These are phyloP conservation scores for Drosophila dives DNA, from an alignment of 2,888 invertebrate species.

Conservation along the genomic window DNA sequence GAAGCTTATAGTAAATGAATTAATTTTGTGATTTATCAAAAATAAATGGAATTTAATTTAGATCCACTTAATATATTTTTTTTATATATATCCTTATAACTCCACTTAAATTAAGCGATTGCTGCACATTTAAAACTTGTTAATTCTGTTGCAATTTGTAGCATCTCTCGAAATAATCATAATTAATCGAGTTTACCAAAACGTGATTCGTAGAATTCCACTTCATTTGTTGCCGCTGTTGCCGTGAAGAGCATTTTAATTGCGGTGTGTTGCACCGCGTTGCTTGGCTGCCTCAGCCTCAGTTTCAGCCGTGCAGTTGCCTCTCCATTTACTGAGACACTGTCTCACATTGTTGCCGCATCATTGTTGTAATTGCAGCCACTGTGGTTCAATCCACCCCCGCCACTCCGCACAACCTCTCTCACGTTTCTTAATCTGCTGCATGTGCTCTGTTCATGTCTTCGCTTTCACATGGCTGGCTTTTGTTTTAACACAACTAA, in stretches of 20 bases:
- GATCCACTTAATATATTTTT: too few relatives aligned
- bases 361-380: slow-evolving; percentile 75
- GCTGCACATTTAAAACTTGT: neutral
- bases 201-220: slow-evolving; percentile 3
- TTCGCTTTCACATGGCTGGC: slow-evolving; percentile 70
- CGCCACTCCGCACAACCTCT: neutral
- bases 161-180: neutral
- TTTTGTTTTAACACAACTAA: slow-evolving; percentile 80
- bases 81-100: too few relatives aligned
- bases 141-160: neutral
- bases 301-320: slow-evolving; percentile 16
- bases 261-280: slow-evolving; percentile 22
- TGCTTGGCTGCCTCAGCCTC: neutral
- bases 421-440: slow-evolving; percentile 26
- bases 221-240: slow-evolving; percentile 4
- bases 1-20: slow-evolving; percentile 1
- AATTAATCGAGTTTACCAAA: neutral
- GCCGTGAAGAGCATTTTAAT: slow-evolving; percentile 30
- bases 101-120: too few relatives aligned
- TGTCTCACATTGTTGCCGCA: slow-evolving; percentile 68
- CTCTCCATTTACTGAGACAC: slow-evolving; percentile 25
- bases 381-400: slow-evolving; percentile 34
- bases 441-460: slow-evolving; percentile 51
- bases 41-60: too few relatives aligned
- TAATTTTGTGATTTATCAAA: neutral